These are phyloP conservation scores for Tenualosa ilisha DNA, from an alignment of 2,797 vertebrate species.

Conservation along the genomic window DNA sequence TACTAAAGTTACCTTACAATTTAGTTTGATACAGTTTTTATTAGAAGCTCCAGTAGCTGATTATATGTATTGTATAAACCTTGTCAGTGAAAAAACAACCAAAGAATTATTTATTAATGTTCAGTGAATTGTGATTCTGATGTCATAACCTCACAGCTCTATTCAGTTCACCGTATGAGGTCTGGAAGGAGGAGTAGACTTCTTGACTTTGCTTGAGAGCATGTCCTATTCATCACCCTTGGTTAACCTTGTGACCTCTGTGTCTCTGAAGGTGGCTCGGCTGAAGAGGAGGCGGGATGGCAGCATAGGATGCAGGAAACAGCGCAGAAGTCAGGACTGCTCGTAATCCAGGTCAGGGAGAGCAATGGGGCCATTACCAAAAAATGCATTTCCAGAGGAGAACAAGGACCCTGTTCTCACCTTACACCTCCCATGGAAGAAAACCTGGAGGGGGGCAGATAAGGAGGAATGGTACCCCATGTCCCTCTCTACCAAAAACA, in stretches of 20 bases:
- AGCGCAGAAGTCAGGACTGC: constrained; percentile 70
- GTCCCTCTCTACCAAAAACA: background rate
- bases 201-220: background rate
- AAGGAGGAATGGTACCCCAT: background rate
- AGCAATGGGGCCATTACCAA: constrained; percentile 18
- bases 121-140: no score
- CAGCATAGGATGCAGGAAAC: constrained; percentile 55
- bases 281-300: constrained; percentile 68
- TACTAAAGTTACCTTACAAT: no score
- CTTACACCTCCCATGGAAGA: background rate
- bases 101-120: no score
- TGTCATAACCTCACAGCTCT: no score
- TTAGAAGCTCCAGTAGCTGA: no score
- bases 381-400: background rate
- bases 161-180: background rate
- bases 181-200: background rate
- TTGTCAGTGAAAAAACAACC: no score
- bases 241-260: constrained; percentile 14
- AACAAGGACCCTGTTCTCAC: constrained; percentile 46
- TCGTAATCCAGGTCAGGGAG: constrained; percentile 44
- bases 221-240: background rate
- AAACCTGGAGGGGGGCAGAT: background rate
- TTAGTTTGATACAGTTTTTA: no score
- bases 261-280: constrained; percentile 61
- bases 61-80: no score